These are phyloP conservation scores for Chrysolina haemoptera DNA, from an alignment of 2,888 invertebrate genomes.

Conservation along the genomic window DNA sequence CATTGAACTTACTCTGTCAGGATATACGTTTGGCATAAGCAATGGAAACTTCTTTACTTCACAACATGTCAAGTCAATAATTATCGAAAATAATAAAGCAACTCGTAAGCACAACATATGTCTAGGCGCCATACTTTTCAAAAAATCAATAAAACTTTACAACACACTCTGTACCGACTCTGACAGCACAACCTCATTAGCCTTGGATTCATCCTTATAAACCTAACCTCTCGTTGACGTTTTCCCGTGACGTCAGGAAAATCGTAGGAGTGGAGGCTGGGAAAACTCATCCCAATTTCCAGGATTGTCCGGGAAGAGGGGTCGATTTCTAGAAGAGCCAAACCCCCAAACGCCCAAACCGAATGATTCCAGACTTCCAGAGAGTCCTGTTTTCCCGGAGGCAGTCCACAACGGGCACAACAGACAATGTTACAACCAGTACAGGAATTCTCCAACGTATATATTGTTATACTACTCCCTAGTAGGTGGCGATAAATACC, in stretches of 20 bases:
- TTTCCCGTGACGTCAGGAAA: constrained; percentile 21
- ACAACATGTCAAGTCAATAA: constrained; percentile 59
- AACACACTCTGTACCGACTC: constrained; percentile 6
- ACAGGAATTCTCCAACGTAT: too few relatives aligned
- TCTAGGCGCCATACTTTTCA: constrained; percentile 59
- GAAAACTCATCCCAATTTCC: not conserved
- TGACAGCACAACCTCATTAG: constrained; percentile 10
- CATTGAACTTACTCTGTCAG: constrained; percentile 78
- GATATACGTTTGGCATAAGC: constrained; percentile 87
- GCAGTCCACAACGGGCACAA: not conserved
- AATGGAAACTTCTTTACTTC: constrained; percentile 77
- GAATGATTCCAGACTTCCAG: not conserved
- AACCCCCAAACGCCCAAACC: too few relatives aligned
- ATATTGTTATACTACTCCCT: too few relatives aligned
- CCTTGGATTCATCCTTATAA: constrained; percentile 19
- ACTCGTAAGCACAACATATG: constrained; percentile 64
- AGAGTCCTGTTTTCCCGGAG: not conserved
- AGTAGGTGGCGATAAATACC: too few relatives aligned
- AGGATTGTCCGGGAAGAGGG: not conserved
- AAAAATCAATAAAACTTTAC: constrained; percentile 43
- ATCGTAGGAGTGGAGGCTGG: constrained; percentile 14
- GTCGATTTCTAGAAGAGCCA: not conserved
- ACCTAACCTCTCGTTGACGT: constrained; percentile 21
- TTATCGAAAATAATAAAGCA: constrained; percentile 56
- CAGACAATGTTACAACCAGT: not conserved